Conservation (phyloP, 1,140 invertebrate species). For the Akabosia matsudoensis region DNA sequence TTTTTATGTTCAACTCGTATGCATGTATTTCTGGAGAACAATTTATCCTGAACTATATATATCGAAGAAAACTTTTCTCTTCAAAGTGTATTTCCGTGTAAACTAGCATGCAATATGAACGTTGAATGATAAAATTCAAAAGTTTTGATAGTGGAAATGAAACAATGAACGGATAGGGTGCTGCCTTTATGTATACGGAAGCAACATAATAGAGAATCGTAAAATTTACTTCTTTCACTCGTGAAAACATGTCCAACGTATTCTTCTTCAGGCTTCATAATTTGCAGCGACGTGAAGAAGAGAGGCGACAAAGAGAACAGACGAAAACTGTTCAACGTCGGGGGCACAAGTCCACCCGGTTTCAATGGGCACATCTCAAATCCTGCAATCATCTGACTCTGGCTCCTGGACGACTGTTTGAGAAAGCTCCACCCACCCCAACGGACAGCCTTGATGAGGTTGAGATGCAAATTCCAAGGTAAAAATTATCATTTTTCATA, state of each 20-base stretch:
- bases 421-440: conserved; percentile 74
- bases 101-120: neutral
- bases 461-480: conserved; percentile 87
- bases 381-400: conserved; percentile 55
- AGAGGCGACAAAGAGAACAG: conserved; percentile 52
- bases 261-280: conserved; percentile 92
- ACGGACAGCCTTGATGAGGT: conserved; percentile 85
- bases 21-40: no score
- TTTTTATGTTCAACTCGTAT: no score
- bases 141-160: neutral
- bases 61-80: neutral
- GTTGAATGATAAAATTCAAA: neutral
- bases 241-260: conserved; percentile 69
- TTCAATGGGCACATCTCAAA: conserved; percentile 47
- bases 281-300: conserved; percentile 73
- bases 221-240: no score
- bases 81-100: neutral
- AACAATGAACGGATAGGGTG: neutral
- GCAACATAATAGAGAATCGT: no score
- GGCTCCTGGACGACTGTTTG: conserved; percentile 74
- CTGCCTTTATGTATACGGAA: no score
- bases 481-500: conserved; percentile 44
- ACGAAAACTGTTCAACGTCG: conserved; percentile 56
- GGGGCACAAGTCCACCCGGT: conserved; percentile 46
- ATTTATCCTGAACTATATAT: no score